Evolutionary conservation across 2,797 vertebrate species (phyloP).

Genomic region (Cryptoblepharus egeriae): DNA sequence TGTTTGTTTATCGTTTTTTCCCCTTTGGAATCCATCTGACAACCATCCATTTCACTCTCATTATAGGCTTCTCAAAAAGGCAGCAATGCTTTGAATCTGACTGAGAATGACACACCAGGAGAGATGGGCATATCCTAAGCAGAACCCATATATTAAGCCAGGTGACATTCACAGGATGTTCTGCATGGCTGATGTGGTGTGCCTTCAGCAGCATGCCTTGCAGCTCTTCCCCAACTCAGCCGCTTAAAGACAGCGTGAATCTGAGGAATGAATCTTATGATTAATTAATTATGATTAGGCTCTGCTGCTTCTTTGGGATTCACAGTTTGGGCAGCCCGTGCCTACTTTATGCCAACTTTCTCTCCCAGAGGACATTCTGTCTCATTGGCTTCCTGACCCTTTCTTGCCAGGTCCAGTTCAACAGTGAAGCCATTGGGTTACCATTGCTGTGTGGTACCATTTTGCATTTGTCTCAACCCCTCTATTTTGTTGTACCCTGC

Average conservation of each 20-base stretch:
- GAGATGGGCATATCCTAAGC: background rate
- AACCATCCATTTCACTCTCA: background rate
- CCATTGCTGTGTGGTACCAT: background rate
- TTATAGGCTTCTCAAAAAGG: background rate
- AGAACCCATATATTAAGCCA: background rate
- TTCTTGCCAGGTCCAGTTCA: background rate
- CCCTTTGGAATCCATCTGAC: no score
- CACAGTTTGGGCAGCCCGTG: background rate
- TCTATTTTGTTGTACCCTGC: no score
- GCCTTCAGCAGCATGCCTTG: background rate
- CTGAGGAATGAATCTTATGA: background rate
- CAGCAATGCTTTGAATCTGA: background rate
- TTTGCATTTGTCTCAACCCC: no score
- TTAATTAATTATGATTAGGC: background rate
- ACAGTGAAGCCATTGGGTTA: background rate
- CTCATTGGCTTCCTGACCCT: background rate
- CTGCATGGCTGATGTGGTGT: background rate
- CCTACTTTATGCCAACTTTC: background rate
- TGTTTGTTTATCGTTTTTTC: no score
- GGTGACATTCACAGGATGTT: background rate
- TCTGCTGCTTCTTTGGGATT: background rate
- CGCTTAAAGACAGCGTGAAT: background rate
- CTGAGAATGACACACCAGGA: background rate
- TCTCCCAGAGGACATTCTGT: background rate
- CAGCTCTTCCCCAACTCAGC: background rate